Base-by-base conservation (phyloP, 2,797 vertebrate genomes). In the Rhinichthys osculus region DNA sequence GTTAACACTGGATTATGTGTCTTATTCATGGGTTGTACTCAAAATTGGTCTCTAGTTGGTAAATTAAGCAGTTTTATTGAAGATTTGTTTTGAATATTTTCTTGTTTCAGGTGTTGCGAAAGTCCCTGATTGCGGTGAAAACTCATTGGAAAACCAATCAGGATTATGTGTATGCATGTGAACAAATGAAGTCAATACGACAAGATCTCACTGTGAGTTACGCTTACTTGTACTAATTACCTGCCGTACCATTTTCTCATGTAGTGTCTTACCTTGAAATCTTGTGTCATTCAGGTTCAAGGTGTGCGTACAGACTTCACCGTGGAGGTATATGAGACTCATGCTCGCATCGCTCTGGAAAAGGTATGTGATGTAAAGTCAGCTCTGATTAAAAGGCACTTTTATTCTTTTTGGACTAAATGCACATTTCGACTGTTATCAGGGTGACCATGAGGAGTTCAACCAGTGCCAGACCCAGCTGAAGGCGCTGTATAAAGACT, bases 391-490 rank as follows among this genome's bases (percentile, higher is more conserved):
- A 3, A 54, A 84, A 27, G 9, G 30, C 2, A 19, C 54, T 4
- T 84, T 6, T 47, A 47, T 69, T 6, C 6, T 7, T 35, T 40
- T 64, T 40, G 19, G 9, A 3, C 38, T 3, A 27, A 74, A 85
- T 11, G 2, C 21, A 1, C 17, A 16, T 52, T 42, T 50, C 0
- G 0, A 38, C 11, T 81, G 7, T 88, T 62, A 67, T 83, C 78
- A 98, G 97, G 97, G 97, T 1, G 97, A 99, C 92, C 97, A 98
- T 0, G 97, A 97, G 87, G 97, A 99, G 92, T 99, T 99, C 85
- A 98, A 99, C 93, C 97, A 99, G 91, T 99, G 97, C 90, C 97
- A 99, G 94, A 97, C 97, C 0, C 97, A 99, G 91, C 94, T 99
- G 87, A 99, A 98, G 92, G 95, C 97, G 0, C 91, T 99, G 16